Evolutionary conservation across 2,888 invertebrate species (phyloP), one percentile per base, ranked within the genome.

Genomic region (Iselma pallidipennis): DNA sequence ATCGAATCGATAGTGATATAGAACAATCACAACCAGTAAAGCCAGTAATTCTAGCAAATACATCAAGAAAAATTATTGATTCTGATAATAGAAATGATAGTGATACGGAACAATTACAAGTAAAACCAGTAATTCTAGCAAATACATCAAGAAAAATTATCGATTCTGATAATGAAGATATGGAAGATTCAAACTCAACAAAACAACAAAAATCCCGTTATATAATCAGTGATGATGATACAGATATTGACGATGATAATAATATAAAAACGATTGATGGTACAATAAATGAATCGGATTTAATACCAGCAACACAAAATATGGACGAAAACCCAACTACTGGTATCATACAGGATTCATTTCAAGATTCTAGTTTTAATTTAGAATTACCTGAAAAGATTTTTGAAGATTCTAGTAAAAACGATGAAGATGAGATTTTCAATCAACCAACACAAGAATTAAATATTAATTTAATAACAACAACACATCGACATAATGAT

Each of bases 271-370:
- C 9, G 16, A 16, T n/a, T 52, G 7, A 52, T 28, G 29, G 5
- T 16, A 16, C 12, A 19, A 16, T n/a, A 21, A 57, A 57, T 53
- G 71, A 75, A 54, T 71, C 70, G 9, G 73, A 74, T 55, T 69
- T 68, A 52, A 72, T 76, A 45, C 73, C 74, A 49, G 68, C 74
- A 2, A 76, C 74, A 6, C 74, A 72, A 61, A 69, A 72, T 58
- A 63, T 53, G 6, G 49, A 49, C n/a, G 37, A 52, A 31, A 16
- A 16, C 10, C 26, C 49, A 57, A 23, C n/a, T 4, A 45, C n/a
- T 23, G 31, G 12, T 19, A 4, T 28, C 16, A 16, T 33, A 19
- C 19, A 28, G 1, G 33, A 26, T 33, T 52, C 28, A 31, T 31
- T 52, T 23, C n/a, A 52, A 21, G 19, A 31, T 28, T 21, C 21